Conservation (phyloP, 2,888 invertebrate species). For the Eutolmus rufibarbis region DNA sequence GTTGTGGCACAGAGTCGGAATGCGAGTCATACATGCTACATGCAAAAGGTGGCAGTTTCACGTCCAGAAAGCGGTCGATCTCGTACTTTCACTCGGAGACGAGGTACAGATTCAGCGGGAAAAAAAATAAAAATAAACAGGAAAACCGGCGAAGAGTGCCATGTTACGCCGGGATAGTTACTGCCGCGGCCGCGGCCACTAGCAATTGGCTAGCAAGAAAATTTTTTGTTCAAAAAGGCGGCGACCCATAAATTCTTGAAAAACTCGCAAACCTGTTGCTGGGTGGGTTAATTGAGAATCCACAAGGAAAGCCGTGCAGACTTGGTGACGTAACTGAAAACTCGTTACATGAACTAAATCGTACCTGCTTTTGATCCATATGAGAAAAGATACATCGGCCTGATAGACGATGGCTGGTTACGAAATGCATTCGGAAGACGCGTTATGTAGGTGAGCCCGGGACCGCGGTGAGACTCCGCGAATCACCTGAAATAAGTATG, state of each 20-base stretch:
- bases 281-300: conserved; percentile 32
- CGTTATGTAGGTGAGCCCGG: conserved; percentile 16
- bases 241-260: conserved; percentile 37
- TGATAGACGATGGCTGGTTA: conserved; percentile 11
- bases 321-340: conserved; percentile 29
- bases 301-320: conserved; percentile 23
- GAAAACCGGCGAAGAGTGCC: neutral
- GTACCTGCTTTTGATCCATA: neutral
- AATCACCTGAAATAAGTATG: neutral
- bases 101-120: neutral
- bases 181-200: neutral
- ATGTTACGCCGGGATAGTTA: conserved; percentile 28
- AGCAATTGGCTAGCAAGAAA: neutral
- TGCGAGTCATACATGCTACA: conserved; percentile 3
- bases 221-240: conserved; percentile 16
- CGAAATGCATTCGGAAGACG: conserved; percentile 35
- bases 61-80: conserved; percentile 30
- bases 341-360: conserved; percentile 10
- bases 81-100: conserved; percentile 23
- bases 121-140: conserved; percentile 6
- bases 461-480: neutral
- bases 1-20: neutral
- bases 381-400: neutral
- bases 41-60: conserved; percentile 6
- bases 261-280: conserved; percentile 30